Evolutionary conservation across 2,888 invertebrate genomes (phyloP), one percentile per base, ranked within the genome.

Genomic region (Amiota communis): DNA sequence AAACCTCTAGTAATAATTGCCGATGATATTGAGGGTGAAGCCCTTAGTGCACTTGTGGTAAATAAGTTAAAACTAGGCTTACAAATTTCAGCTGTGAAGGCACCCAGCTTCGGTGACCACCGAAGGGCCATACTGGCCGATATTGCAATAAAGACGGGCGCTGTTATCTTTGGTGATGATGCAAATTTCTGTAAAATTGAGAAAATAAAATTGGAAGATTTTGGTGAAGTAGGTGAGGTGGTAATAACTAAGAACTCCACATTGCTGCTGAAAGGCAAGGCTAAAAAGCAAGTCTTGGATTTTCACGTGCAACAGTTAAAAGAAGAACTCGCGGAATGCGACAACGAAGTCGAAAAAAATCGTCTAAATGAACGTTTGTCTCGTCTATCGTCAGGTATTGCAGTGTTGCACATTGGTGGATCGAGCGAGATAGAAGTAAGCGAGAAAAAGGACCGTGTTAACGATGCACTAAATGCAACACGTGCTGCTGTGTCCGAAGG

Each of bases 401-500:
- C 95, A 0, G 93, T 95, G 1, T 89, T 95, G 2, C 93, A 93
- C 87, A 94, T 98, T 78, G 98, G 98, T 76, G 98, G 98, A 48
- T 95, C 96, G 72, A 95, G 95, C 85, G 95, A 95, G 84, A 95
- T 98, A 10, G 98, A 98, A 89, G 97, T 98, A 0, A 97, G 96
- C 86, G 98, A 98, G 91, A 98, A 98, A 91, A 98, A 97, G 87
- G 98, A 98, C 87, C 92, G 98, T 72, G 97, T 98, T 1, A 96
- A 95, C 87, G 98, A 98, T 91, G 98, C 98, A 0, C 91, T 98
- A 49, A 96, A 96, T 88, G 98, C 98, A 0, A 98, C 98, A 0
- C 92, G 97, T 23, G 98, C 98, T 64, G 98, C 98, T 47, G 96
- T 98, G 70, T 98, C 98, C 88, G 98, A 98, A 91, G 98, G 98